These are phyloP conservation scores for Ceraclea dissimilis DNA, from an alignment of 2,888 invertebrate genomes.

Conservation along the genomic window DNA sequence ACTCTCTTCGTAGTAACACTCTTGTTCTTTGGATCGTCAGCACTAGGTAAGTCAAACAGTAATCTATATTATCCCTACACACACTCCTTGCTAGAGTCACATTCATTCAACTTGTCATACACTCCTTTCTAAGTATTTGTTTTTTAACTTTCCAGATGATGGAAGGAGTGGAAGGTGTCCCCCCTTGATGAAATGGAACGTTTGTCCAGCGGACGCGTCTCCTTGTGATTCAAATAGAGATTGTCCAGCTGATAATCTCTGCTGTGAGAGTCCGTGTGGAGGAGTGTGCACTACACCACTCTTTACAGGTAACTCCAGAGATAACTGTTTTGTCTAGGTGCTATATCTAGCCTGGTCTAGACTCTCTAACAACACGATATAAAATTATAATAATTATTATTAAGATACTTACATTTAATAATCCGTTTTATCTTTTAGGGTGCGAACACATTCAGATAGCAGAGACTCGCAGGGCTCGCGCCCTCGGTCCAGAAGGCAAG, in stretches of 20 bases:
- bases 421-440: slow-evolving; percentile 39
- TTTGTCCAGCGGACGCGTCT: slow-evolving; percentile 54
- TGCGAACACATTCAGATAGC: slow-evolving; percentile 60
- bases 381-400: no score
- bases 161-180: slow-evolving; percentile 38
- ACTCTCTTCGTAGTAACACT: slow-evolving; percentile 22
- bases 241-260: slow-evolving; percentile 54
- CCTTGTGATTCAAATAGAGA: slow-evolving; percentile 53
- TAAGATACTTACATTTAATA: no score
- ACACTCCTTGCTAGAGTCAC: no score
- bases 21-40: slow-evolving; percentile 14
- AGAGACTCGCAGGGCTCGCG: slow-evolving; percentile 54
- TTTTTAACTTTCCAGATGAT: slow-evolving; percentile 13
- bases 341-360: background rate
- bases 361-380: no score
- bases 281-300: slow-evolving; percentile 52
- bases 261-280: slow-evolving; percentile 63
- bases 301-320: slow-evolving; percentile 46
- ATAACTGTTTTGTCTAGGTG: background rate
- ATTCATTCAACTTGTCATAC: no score
- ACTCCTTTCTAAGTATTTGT: no score
- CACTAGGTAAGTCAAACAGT: slow-evolving; percentile 15
- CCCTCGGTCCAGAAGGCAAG: slow-evolving; percentile 43
- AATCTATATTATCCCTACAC: no score
- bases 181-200: slow-evolving; percentile 30